phyloP scores from a whole-genome alignment of 2,888 invertebrate species.

The Gryllus longicercus region DNA sequence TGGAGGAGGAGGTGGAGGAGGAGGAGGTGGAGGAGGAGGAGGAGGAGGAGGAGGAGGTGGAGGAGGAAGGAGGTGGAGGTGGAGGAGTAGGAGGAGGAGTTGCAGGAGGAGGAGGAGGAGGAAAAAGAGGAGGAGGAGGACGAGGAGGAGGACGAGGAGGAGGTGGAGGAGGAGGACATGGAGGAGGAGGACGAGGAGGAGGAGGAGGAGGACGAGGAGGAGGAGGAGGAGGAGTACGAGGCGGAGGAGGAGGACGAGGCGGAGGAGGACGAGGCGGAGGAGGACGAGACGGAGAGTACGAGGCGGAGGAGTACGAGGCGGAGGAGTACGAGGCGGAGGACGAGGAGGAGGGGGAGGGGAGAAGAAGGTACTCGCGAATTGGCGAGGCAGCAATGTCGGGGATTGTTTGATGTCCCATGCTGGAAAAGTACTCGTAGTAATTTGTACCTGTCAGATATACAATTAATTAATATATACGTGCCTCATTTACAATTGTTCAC shows the following conservation, averaged over 20 bases:
- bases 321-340: not conserved
- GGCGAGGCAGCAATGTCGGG: too few relatives aligned
- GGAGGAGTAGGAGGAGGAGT: too few relatives aligned
- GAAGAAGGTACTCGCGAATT: too few relatives aligned
- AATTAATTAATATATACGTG: too few relatives aligned
- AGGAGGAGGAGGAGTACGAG: not conserved
- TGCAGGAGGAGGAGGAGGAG: not conserved
- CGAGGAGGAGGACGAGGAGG: not conserved
- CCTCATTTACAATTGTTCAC: too few relatives aligned
- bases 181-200: not conserved
- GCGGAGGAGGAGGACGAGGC: not conserved
- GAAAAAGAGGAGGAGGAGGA: not conserved
- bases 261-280: not conserved
- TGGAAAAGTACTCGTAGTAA: too few relatives aligned
- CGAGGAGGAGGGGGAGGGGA: not conserved
- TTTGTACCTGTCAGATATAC: too few relatives aligned
- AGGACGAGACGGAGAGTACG: not conserved
- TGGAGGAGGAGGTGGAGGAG: not conserved
- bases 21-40: not conserved
- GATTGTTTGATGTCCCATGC: too few relatives aligned
- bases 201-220: not conserved
- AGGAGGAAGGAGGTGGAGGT: not conserved
- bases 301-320: not conserved
- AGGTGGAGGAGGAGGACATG: not conserved
- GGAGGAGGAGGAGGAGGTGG: not conserved